Evolutionary conservation across 2,888 invertebrate genomes (phyloP).

Genomic region (Buathra laborator): DNA sequence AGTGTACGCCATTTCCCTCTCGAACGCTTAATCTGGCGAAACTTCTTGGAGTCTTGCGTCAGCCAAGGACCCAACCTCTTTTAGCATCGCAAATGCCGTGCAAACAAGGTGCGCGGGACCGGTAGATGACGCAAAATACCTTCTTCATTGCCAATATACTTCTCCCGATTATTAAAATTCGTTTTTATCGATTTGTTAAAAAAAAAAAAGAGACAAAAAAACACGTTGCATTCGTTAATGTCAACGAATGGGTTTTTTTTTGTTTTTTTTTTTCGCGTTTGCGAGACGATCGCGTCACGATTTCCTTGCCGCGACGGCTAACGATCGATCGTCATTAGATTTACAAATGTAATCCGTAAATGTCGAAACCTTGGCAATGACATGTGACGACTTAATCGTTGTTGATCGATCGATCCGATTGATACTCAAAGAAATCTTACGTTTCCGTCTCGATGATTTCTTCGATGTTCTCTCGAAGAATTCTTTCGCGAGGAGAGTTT

Average conservation of each 20-base stretch:
- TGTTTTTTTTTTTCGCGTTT: background rate
- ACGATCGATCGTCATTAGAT: conserved; percentile 36
- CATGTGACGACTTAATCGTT: background rate
- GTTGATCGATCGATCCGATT: background rate
- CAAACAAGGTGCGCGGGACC: conserved; percentile 81
- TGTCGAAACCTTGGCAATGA: conserved; percentile 41
- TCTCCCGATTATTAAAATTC: conserved; percentile 74
- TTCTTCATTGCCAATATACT: conserved; percentile 71
- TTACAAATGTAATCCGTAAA: conserved; percentile 24
- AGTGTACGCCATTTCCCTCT: conserved; percentile 45
- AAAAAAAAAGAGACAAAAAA: conserved; percentile 28
- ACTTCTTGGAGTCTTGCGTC: conserved; percentile 82
- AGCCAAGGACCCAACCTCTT: conserved; percentile 82
- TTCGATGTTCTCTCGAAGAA: background rate
- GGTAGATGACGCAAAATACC: conserved; percentile 83
- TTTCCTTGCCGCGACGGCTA: background rate
- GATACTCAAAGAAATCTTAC: background rate
- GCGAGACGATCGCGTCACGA: background rate
- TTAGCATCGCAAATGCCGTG: conserved; percentile 76
- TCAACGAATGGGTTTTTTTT: background rate
- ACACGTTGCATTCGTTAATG: conserved; percentile 37
- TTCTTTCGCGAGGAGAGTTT: conserved; percentile 11
- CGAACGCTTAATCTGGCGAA: conserved; percentile 77
- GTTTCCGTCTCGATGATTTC: background rate
- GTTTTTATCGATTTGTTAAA: conserved; percentile 47